Evolutionary conservation across 2,113 vertebrate genomes (phyloP).

Genomic region (Neomonachus schauinslandi): DNA sequence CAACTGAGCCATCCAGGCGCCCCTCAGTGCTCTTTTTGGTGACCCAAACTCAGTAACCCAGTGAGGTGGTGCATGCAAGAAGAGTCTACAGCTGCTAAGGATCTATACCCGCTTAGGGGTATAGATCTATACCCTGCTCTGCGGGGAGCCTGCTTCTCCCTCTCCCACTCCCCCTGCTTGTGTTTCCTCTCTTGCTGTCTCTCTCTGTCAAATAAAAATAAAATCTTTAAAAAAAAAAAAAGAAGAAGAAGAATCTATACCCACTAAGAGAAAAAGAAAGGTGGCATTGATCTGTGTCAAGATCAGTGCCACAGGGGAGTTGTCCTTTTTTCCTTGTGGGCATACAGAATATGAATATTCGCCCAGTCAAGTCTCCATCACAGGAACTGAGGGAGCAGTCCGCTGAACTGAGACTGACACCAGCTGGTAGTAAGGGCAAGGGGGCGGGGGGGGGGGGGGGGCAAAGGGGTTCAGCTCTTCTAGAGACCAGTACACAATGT

Average conservation of each 20-base stretch:
- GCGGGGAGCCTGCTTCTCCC: no score
- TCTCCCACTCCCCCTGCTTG: no score
- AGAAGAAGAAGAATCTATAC: not conserved
- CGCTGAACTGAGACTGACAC: not conserved
- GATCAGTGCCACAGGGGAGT: not conserved
- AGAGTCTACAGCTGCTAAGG: no score
- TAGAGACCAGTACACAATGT: not conserved
- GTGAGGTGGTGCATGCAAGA: not conserved
- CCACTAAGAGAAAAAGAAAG: not conserved
- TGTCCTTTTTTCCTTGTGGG: not conserved
- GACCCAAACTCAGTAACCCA: not conserved
- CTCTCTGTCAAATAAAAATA: no score
- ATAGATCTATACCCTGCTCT: no score
- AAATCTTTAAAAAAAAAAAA: no score
- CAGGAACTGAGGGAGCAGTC: not conserved
- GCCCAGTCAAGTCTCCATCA: not conserved
- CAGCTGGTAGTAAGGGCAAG: not conserved
- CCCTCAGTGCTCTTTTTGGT: not conserved
- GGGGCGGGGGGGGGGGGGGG: accelerated
- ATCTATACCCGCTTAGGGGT: no score
- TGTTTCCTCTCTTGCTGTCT: no score
- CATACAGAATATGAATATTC: not conserved
- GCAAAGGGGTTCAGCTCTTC: not conserved
- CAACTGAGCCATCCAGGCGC: no score
- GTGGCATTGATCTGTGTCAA: not conserved